These are phyloP conservation scores for Ochropleura leucogaster DNA, from an alignment of 2,888 invertebrate species.

Conservation along the genomic window DNA sequence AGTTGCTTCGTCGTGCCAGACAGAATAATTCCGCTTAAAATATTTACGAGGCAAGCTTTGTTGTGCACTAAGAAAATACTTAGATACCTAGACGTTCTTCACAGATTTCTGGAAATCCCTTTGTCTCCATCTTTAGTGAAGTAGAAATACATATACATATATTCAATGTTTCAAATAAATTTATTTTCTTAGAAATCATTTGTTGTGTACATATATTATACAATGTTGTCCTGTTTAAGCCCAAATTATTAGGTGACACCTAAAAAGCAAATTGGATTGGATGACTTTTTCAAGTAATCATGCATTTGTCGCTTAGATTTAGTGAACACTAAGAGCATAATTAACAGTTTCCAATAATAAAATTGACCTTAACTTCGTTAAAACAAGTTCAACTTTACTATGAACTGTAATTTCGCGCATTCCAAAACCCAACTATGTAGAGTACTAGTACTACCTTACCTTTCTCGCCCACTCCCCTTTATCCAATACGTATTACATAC, in stretches of 20 bases:
- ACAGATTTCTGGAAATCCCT: slow-evolving; percentile 36
- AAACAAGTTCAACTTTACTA: background rate
- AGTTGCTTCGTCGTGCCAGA: slow-evolving; percentile 43
- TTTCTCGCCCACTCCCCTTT: background rate
- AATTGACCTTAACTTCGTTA: background rate
- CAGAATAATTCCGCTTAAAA: slow-evolving; percentile 63
- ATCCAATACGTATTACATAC: slow-evolving; percentile 24
- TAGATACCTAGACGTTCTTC: slow-evolving; percentile 23
- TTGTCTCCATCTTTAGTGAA: slow-evolving; percentile 31
- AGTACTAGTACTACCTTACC: background rate
- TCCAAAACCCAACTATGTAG: background rate
- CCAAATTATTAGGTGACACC: too few relatives aligned
- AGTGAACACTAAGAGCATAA: background rate
- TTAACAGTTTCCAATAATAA: background rate
- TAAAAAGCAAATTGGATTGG: too few relatives aligned
- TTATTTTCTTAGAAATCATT: too few relatives aligned
- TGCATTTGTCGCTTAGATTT: background rate
- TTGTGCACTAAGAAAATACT: slow-evolving; percentile 36
- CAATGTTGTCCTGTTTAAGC: too few relatives aligned
- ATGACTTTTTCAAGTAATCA: background rate
- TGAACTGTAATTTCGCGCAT: background rate
- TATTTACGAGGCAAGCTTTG: slow-evolving; percentile 57
- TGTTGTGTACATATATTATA: too few relatives aligned
- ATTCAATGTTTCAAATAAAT: background rate
- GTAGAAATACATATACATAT: slow-evolving; percentile 20